Evolutionary conservation across 2,888 invertebrate genomes (phyloP).

Genomic region (Megaustenia siamemsis): DNA sequence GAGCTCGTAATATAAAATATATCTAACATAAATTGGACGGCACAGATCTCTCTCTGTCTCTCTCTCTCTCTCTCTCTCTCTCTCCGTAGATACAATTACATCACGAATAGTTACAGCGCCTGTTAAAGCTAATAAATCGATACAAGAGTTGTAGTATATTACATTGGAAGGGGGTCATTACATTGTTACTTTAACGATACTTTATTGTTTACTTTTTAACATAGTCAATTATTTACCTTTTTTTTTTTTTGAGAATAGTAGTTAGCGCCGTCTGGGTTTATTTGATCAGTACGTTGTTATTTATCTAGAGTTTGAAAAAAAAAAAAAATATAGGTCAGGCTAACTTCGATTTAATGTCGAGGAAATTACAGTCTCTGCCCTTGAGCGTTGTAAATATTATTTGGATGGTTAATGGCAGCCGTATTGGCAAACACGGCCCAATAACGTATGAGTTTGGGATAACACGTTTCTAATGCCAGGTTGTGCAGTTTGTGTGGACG

Average conservation of each 20-base stretch:
- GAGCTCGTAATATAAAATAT: neutral
- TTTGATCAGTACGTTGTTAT: neutral
- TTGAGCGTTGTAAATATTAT: neutral
- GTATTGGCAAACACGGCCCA: neutral
- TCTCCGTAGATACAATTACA: constrained; percentile 6
- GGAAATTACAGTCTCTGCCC: neutral
- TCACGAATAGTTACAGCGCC: neutral
- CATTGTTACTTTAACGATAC: no score
- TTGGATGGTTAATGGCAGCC: neutral
- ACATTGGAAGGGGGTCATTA: neutral
- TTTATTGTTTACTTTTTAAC: no score
- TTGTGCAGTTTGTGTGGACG: neutral
- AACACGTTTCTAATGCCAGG: neutral
- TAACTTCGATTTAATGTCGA: constrained; percentile 6
- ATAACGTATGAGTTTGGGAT: neutral
- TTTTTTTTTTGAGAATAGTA: neutral
- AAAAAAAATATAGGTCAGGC: neutral
- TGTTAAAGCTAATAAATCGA: neutral
- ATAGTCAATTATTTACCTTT: no score
- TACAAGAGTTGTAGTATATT: neutral
- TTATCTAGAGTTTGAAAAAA: neutral
- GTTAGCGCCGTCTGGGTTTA: neutral
- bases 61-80: no score
- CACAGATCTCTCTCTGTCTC: neutral
- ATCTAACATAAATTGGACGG: neutral